Base-by-base conservation (phyloP, 2,113 vertebrate genomes). In the Diphyllodes magnificus region DNA sequence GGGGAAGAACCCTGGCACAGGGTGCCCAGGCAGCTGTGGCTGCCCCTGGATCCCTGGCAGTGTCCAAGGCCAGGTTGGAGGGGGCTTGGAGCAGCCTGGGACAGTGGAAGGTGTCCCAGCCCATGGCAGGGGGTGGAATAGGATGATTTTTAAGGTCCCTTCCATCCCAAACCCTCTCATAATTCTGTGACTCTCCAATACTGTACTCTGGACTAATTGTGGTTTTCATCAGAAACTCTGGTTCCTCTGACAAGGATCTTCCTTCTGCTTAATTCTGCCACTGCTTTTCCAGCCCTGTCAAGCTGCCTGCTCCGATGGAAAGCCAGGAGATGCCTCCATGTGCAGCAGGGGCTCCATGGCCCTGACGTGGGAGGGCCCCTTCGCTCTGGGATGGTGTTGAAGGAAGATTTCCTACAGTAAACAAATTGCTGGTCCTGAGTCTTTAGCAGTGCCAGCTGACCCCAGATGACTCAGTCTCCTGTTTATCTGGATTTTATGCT, bases 341-440 rank as follows among this genome's bases (percentile, higher is more conserved):
- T 4, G 10, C 31, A 10, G 2, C 45, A 2, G 6, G 5, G 30
- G 10, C 31, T 42, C 53, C 28, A 0, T 2, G 31, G 59, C 7
- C 39, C 61, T 51, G 64, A 6, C 4, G 7, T 15, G 23, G 30
- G 25, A 35, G 7, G 35, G 53, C 7, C 66, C 39, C 27, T 53
- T 15, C 31, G 33, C n/a, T 56, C 30, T 1, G 1, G 23, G 42
- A 4, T 3, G 64, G 4, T 21, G 39, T 1, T 19, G 61, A 33
- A 60, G n/a, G 28, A 65, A 56, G 14, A 50, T 19, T 23, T 63
- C 33, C 37, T 40, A 1, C 50, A 44, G 27, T 5, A 47, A 63
- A 57, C 11, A 20, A 42, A 4, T 19, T 7, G 6, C 53, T 68
- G 85, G 35, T 45, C 61, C 75, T 14, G 61, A 31, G 31, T 13